Conservation (phyloP, 2,113 vertebrate genomes). For the Colaptes auratus region DNA sequence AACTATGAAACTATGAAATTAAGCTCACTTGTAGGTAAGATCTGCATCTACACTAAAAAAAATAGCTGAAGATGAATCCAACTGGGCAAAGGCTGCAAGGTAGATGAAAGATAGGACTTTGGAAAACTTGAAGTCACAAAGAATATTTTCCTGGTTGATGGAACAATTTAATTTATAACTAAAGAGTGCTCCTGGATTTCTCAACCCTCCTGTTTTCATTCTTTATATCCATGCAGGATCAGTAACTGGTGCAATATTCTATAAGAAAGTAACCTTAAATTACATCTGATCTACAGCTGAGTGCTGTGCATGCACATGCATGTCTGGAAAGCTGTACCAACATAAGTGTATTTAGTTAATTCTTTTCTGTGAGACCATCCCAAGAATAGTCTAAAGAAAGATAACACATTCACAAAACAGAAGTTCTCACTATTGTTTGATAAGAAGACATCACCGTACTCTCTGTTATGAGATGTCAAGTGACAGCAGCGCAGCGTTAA, state of each 20-base stretch:
- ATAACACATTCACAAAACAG: background rate
- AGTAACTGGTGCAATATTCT: background rate
- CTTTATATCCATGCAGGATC: background rate
- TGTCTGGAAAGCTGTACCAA: background rate
- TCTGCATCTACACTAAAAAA: background rate
- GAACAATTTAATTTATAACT: background rate
- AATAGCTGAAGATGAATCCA: background rate
- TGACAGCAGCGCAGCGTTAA: background rate
- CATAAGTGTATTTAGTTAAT: background rate
- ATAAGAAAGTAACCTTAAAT: background rate
- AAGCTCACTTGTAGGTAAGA: background rate
- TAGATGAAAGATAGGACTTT: background rate
- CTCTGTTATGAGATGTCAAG: background rate
- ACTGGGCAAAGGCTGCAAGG: fast-evolving
- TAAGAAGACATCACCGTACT: background rate
- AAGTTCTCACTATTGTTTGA: background rate
- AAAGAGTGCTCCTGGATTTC: background rate
- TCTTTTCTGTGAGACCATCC: background rate
- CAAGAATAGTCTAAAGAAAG: background rate
- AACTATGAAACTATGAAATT: too few relatives aligned
- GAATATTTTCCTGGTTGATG: background rate
- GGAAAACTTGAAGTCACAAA: background rate
- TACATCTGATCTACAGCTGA: background rate
- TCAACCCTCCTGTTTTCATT: background rate
- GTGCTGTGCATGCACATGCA: fast-evolving